Base-by-base conservation (phyloP, 30 jellyfish, hydroid and myxozoan genomes). In the Chrysaora quinquecirrha region DNA sequence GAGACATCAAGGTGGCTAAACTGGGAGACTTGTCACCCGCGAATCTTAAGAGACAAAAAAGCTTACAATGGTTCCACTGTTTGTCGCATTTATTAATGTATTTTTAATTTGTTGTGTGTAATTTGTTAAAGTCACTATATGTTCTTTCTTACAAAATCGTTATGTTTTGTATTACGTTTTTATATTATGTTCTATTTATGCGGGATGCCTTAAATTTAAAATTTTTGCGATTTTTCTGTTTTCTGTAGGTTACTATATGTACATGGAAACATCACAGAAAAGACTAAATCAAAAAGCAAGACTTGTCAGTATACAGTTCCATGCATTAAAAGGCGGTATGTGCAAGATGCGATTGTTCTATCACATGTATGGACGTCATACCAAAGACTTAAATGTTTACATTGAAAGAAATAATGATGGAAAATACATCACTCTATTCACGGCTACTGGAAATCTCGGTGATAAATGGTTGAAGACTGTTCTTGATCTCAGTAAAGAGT, bases 191-290 rank as follows among this genome's bases (percentile, higher is more conserved):
- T n/a, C n/a, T n/a, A n/a, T n/a, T n/a, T n/a, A n/a, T n/a, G n/a
- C n/a, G n/a, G n/a, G n/a, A n/a, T n/a, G n/a, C n/a, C n/a, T n/a
- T n/a, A n/a, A n/a, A n/a, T n/a, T n/a, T n/a, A n/a, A n/a, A n/a
- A n/a, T n/a, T n/a, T n/a, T n/a, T n/a, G n/a, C n/a, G n/a, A n/a
- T n/a, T n/a, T n/a, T n/a, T n/a, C n/a, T n/a, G n/a, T n/a, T n/a
- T n/a, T n/a, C n/a, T n/a, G n/a, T 25, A 94, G 99, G 99, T 0
- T 88, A 89, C 67, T 95, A 95, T 94, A 88, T 81, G 96, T 95
- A 88, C 85, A 81, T 88, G 72, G 99, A 95, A 63, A 60, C 90
- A 82, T 82, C 95, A n/a, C 89, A 89, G 0, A 66, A 89, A 47
- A 81, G 82, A 27, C 48, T 29, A 19, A 96, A 92, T 64, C 87